phyloP scores from a whole-genome alignment of 2,888 invertebrate genomes.

The Cephus sareptanus region DNA sequence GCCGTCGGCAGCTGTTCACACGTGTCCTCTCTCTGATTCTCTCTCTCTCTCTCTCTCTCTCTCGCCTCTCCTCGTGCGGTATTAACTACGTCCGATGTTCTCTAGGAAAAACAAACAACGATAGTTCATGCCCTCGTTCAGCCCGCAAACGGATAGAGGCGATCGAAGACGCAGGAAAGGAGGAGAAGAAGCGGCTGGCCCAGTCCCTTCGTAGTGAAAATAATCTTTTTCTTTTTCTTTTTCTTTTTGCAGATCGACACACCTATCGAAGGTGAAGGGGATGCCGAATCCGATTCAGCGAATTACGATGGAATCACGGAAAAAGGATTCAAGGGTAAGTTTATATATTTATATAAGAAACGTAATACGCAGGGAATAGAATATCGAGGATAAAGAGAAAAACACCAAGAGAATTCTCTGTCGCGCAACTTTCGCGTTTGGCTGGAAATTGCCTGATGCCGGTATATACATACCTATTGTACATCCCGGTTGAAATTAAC shows the following conservation, averaged over 20 bases:
- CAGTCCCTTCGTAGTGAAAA: no score
- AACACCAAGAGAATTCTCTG: no score
- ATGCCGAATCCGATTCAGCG: conserved; percentile 51
- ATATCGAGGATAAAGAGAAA: no score
- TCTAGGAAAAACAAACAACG: conserved; percentile 21
- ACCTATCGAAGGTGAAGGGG: conserved; percentile 54
- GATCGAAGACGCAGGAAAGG: background rate
- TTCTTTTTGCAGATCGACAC: conserved; percentile 57
- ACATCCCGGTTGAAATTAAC: conserved; percentile 34
- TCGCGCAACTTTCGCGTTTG: no score
- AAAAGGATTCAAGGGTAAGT: conserved; percentile 62
- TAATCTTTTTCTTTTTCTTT: conserved; percentile 6
- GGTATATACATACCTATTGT: background rate
- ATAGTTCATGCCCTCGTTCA: conserved; percentile 1
- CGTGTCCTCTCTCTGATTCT: conserved; percentile 42
- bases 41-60: conserved; percentile 24
- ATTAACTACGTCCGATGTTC: background rate
- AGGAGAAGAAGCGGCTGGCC: no score
- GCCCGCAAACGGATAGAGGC: background rate
- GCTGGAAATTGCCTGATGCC: background rate
- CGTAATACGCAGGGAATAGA: no score
- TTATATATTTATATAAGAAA: background rate
- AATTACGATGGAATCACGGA: conserved; percentile 53
- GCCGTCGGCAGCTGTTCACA: conserved; percentile 61
- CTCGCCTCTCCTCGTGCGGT: background rate